Percentiles rank a stretch among this genome's conserved stretches.
Conservation (phyloP, 2,113 vertebrate genomes). For the Talpa occidentalis region DNA sequence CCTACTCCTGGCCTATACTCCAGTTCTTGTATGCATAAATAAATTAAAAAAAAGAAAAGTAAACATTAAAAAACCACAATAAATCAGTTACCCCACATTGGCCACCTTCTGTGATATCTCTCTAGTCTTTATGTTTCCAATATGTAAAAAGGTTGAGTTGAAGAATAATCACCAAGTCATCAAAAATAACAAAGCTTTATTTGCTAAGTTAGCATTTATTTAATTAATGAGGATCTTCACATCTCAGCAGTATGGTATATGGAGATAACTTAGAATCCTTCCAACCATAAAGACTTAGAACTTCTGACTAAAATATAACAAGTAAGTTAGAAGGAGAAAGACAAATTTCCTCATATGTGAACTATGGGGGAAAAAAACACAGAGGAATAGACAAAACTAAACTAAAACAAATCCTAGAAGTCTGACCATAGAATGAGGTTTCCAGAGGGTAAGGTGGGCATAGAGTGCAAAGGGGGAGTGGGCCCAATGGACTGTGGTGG, state of each 20-base stretch:
- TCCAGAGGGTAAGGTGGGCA: too few relatives aligned
- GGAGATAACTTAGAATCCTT: conserved; percentile 14
- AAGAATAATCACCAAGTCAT: conserved; percentile 1
- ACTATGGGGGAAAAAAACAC: too few relatives aligned
- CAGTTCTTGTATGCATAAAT: too few relatives aligned
- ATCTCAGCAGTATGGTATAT: background rate
- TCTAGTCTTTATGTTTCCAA: conserved; percentile 8
- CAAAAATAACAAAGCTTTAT: conserved; percentile 21
- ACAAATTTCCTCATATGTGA: too few relatives aligned
- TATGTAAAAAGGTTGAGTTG: conserved; percentile 30
- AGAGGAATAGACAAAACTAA: background rate
- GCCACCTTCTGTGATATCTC: background rate
- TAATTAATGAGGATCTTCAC: conserved; percentile 14
- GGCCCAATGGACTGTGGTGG: too few relatives aligned
- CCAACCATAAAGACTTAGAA: conserved; percentile 31
- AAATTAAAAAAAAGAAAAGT: too few relatives aligned
- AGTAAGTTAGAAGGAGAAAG: background rate
- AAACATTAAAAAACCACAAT: background rate
- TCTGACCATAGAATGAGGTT: too few relatives aligned
- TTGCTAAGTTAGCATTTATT: conserved; percentile 4
- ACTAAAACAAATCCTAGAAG: too few relatives aligned
- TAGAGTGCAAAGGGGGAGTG: too few relatives aligned
- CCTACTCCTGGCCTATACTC: too few relatives aligned
- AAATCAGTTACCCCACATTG: background rate
- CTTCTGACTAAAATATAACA: conserved; percentile 36